phyloP scores from a whole-genome alignment of 2,113 vertebrate species.

The Synodontis membranacea region DNA sequence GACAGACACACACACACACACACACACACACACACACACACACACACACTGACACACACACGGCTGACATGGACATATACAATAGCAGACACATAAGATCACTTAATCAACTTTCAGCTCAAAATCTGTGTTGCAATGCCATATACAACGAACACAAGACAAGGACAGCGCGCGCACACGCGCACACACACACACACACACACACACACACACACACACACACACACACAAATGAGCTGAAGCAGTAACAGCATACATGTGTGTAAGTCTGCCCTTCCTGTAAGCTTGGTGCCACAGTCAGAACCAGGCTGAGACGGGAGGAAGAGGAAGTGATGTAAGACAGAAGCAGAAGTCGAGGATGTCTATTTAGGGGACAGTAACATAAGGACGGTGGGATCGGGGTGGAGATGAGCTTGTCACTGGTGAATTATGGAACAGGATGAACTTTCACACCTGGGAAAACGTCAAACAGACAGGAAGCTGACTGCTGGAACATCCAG shows the following conservation, averaged over 20 bases:
- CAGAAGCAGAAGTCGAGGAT: neutral
- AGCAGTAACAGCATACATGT: neutral
- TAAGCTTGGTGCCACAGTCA: constrained; percentile 28
- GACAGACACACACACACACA: constrained; percentile 7
- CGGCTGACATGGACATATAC: constrained; percentile 28
- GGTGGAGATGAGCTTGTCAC: constrained; percentile 58
- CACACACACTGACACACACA: constrained; percentile 24
- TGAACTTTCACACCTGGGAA: constrained; percentile 75
- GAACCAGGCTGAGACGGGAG: neutral
- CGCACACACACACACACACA: constrained; percentile 13
- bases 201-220: constrained; percentile 11
- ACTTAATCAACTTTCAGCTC: constrained; percentile 41
- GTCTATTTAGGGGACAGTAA: neutral
- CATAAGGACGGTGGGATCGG: constrained; percentile 57
- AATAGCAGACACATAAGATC: constrained; percentile 45
- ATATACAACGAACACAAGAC: constrained; percentile 18
- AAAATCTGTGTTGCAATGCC: constrained; percentile 14
- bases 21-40: constrained; percentile 12
- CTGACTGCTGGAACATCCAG: constrained; percentile 51
- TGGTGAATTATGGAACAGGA: constrained; percentile 76
- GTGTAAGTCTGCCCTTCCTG: neutral
- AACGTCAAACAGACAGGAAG: constrained; percentile 55
- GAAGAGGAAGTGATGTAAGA: constrained; percentile 6
- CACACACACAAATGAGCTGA: neutral
- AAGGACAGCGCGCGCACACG: neutral